phyloP scores from a whole-genome alignment of 1,140 invertebrate genomes.

The Globodera ellingtonae region DNA sequence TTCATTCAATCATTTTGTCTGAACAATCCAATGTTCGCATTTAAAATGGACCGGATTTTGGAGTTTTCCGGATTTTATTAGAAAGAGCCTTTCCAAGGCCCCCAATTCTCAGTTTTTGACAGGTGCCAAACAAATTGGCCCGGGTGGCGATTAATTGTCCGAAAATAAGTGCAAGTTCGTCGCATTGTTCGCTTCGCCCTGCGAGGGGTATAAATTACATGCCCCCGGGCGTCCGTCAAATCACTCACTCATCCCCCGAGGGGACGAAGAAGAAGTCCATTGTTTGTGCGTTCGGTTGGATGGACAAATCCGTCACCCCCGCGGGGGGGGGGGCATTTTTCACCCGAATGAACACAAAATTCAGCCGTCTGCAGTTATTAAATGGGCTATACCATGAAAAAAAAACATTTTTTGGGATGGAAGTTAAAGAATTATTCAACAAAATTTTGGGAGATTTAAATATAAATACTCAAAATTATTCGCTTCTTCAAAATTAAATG shows the following conservation, averaged over 20 bases:
- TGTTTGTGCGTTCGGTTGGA: constrained; percentile 10
- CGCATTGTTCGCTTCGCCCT: no score
- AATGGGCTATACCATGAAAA: constrained; percentile 1
- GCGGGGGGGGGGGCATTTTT: no score
- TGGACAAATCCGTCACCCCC: not conserved
- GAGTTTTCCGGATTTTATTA: not conserved
- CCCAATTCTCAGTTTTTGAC: not conserved
- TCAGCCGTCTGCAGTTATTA: not conserved
- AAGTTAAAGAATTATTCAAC: not conserved
- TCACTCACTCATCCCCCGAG: no score
- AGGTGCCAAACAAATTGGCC: constrained; percentile 8
- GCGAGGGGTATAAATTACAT: no score
- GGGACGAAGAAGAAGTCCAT: no score
- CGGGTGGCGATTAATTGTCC: constrained; percentile 2
- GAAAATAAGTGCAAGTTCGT: not conserved
- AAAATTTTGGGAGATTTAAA: not conserved
- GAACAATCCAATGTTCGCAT: no score
- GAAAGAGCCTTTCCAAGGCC: no score
- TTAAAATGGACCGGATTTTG: not conserved
- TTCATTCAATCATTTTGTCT: no score
- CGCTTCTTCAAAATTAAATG: no score
- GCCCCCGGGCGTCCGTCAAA: no score
- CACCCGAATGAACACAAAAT: constrained; percentile 8
- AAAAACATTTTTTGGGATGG: not conserved
- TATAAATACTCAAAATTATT: no score